These are phyloP conservation scores for Anarrhichthys ocellatus DNA, from an alignment of 2,113 vertebrate genomes.

Conservation along the genomic window DNA sequence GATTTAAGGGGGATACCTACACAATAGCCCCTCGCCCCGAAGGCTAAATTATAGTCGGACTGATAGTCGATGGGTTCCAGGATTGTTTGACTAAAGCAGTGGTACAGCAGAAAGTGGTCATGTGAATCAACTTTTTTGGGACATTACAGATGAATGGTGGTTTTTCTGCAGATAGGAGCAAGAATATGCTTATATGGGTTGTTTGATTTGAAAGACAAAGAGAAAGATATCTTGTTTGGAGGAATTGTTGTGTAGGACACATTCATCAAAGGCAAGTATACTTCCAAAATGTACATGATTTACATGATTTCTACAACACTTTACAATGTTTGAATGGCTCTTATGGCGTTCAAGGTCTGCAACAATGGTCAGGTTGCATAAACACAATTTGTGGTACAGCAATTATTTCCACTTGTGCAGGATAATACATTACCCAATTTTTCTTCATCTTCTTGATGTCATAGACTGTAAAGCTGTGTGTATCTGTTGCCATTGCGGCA, in stretches of 20 bases:
- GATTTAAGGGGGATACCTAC: no score
- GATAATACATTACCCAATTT: background rate
- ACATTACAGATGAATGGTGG: background rate
- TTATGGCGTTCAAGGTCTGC: background rate
- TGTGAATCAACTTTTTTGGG: background rate
- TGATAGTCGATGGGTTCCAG: no score
- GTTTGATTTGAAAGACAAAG: no score
- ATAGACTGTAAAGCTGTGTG: background rate
- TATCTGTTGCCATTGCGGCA: conserved; percentile 20
- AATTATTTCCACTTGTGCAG: background rate
- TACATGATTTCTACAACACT: background rate
- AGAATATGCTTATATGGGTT: no score
- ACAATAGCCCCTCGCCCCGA: no score
- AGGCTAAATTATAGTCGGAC: no score
- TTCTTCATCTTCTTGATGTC: background rate
- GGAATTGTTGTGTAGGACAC: background rate
- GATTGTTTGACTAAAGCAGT: no score
- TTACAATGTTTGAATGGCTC: background rate
- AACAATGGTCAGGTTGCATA: background rate
- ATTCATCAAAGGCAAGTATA: background rate
- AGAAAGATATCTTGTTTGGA: no score
- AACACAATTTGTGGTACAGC: background rate
- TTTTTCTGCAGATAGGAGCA: background rate
- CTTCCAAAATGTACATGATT: background rate
- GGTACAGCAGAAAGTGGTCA: no score